Base-by-base conservation (phyloP, 1,140 invertebrate genomes). In the Papilio dardanus region DNA sequence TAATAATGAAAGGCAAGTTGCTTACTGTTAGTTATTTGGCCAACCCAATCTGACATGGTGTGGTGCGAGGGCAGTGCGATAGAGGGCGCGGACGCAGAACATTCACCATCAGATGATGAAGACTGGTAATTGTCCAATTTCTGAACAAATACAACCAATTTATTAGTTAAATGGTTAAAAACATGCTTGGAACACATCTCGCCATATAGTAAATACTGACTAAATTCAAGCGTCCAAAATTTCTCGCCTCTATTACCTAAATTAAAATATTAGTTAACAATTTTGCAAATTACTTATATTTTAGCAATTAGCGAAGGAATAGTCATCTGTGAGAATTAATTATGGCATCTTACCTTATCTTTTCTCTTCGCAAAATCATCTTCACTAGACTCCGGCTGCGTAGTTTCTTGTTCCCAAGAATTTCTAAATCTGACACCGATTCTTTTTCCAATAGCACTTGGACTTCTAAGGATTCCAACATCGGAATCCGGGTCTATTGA, bases 1-100 rank as follows among this genome's bases (percentile, higher is more conserved):
- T 10, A n/a, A n/a, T 73, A 68, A 68, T 40, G 74, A 76, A 73
- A 75, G 74, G n/a, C 71, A 67, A 78, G 76, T 79, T 79, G 77
- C 86, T 96, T 96, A 88, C 97, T 97, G 88, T 98, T 98, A 68
- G 97, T 97, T 14, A 97, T 98, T 74, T 97, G 86, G 93, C 97
- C 95, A 95, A 95, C 95, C 97, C 97, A 98, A 88, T 98, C 97
- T 58, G 96, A 93, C 91, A 92, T 96, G 71, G 89, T 93, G 84
- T 93, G 92, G 78, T 94, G 93, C 77, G 93, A 94, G 73, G 91
- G 92, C 77, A 93, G 88, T 67, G 92, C 92, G 80, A 94, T 90
- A 75, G 93, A 94, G 76, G 92, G 92, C 77, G 96, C 96, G 14
- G 96, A 96, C 68, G 96, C 96, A 40, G 95, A 95, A 76, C 94